phyloP scores from a whole-genome alignment of 1,140 invertebrate species.

The Wasmannia auropunctata region DNA sequence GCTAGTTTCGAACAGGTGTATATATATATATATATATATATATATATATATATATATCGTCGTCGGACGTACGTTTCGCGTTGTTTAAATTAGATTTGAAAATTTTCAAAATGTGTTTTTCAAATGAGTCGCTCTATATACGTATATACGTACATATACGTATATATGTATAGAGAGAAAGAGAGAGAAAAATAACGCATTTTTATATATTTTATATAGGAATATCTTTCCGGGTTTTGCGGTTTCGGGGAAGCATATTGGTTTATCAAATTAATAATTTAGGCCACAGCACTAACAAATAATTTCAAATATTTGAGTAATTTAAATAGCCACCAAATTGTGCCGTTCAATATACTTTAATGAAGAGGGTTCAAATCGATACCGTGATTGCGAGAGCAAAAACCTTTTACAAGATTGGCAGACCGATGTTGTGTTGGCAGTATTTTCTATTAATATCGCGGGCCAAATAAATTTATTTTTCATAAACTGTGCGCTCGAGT shows the following conservation, averaged over 20 bases:
- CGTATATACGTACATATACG: not conserved
- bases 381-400: not conserved
- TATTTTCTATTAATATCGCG: constrained; percentile 24
- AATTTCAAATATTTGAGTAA: constrained; percentile 6
- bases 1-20: constrained; percentile 26
- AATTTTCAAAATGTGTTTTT: not conserved
- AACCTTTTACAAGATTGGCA: constrained; percentile 35
- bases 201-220: constrained; percentile 15
- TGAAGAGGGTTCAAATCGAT: constrained; percentile 21
- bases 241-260: not conserved
- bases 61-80: constrained; percentile 15
- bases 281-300: not conserved
- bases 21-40: constrained; percentile 21
- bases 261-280: constrained; percentile 21
- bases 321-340: constrained; percentile 15
- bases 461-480: constrained; percentile 23
- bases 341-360: not conserved
- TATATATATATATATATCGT: constrained; percentile 10
- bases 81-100: constrained; percentile 21
- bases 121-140: not conserved
- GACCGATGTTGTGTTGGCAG: constrained; percentile 13
- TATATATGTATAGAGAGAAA: not conserved
- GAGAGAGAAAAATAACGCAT: not conserved
- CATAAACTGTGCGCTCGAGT: not conserved
- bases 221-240: not conserved